Percentiles rank a stretch among this genome's conserved stretches.
Evolutionary conservation across 1,140 invertebrate genomes (phyloP).

Genomic region (Amphibalanus amphitrite): DNA sequence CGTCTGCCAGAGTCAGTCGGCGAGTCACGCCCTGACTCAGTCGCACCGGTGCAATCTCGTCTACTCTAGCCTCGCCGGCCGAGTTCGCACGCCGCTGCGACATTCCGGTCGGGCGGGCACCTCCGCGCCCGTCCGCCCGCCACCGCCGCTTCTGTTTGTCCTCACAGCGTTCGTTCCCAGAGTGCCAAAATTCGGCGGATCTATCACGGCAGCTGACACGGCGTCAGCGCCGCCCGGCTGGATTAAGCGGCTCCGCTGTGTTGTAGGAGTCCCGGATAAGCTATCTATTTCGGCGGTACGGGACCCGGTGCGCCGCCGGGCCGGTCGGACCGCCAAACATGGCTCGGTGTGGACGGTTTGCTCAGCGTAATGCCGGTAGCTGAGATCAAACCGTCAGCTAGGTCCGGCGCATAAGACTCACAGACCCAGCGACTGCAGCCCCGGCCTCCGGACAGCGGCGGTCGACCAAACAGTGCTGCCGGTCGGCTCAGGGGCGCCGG

Average conservation of each 20-base stretch:
- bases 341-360: neutral
- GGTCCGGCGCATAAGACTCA: neutral
- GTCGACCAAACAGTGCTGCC: too few relatives aligned
- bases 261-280: neutral
- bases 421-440: neutral
- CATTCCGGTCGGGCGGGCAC: neutral
- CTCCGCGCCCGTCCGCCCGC: too few relatives aligned
- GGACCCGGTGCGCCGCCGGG: neutral
- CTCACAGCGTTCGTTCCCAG: neutral
- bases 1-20: too few relatives aligned
- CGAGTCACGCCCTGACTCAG: neutral
- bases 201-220: neutral
- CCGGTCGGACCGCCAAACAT: neutral
- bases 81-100: neutral
- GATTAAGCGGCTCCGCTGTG: neutral
- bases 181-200: neutral
- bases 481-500: too few relatives aligned
- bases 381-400: neutral
- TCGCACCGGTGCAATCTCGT: neutral
- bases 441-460: too few relatives aligned
- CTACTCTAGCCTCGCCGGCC: neutral
- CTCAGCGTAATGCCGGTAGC: neutral
- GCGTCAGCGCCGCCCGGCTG: neutral
- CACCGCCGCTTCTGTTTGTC: neutral
- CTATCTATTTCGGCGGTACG: neutral